Base-by-base conservation (phyloP, 2,113 vertebrate genomes). In the Rhabdornis inornatus region DNA sequence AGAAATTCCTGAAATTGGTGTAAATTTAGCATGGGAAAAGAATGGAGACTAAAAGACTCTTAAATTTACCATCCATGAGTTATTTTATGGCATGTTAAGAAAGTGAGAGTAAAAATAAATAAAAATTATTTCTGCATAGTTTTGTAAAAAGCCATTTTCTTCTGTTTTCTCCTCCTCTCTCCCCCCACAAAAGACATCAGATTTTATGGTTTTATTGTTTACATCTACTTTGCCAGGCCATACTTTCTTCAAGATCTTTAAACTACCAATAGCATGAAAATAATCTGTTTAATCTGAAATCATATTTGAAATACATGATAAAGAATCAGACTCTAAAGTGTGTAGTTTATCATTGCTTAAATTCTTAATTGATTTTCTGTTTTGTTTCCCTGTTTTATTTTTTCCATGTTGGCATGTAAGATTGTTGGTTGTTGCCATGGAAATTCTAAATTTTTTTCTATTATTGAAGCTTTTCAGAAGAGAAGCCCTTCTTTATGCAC, bases 361-460 rank as follows among this genome's bases (percentile, higher is more conserved):
- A 93, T 84, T 76, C 25, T 92, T 33, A 66, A 71, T 75, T 97
- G 74, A 72, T 96, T 96, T 96, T 97, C 63, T 89, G 18, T 92
- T 96, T 97, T 97, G 66, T 97, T 97, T 96, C 64, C 81, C 61
- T 96, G 83, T 64, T 97, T 69, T n/a, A 3, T 31, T 94, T 96
- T 96, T 96, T 92, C 80, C 66, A 50, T 94, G 96, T 96, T 95
- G 97, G 86, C 89, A 95, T 89, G 66, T 93, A 89, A 95, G 93
- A 93, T 83, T 97, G 96, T 97, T 98, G 76, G 93, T 93, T 89
- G 97, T 98, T 97, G 66, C 97, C 91, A 98, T 98, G 94, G 97
- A 23, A 92, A 98, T 97, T 97, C 83, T 97, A 97, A 92, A 96
- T 97, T 90, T 98, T 98, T 97, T 97, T 96, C 96, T 96, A 84